Evolutionary conservation across 2,113 vertebrate species (phyloP), one percentile per base, ranked within the genome.

Genomic region (Climacteris rufus): DNA sequence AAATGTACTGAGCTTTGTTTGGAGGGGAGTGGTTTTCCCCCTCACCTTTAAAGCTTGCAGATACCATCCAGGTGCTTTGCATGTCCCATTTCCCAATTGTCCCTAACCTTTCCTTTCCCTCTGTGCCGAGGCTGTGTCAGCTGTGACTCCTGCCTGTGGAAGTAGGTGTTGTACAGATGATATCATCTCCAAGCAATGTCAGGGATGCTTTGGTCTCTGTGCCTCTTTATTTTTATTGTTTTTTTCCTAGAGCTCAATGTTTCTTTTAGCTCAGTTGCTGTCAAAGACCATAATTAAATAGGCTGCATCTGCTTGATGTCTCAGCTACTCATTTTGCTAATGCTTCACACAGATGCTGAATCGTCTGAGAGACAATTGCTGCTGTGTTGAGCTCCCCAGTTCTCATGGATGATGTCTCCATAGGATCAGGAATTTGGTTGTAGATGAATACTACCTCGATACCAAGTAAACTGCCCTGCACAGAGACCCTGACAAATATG

Each of bases 261-360:
- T 95, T 95, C 87, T 89, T 83, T 81, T n/a, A 94, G 89, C 61
- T 89, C 52, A 25, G 56, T 20, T 81, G 76, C 54, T 65, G 66
- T n/a, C 83, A 84, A 53, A 89, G 75, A 42, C 87, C 18, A 0
- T 97, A 39, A 89, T 96, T 94, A 94, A 92, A 79, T 47, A 83
- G 69, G 44, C 87, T 91, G 72, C 89, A 79, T 94, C 91, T 87
- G 89, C 89, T 57, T 84, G 52, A 60, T 91, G 85, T 89, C 87
- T 82, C 28, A 82, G 93, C 91, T 75, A 56, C 93, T 92, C 77
- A 64, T 94, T 91, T 87, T 72, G 60, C 74, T 95, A 82, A 91
- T 75, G 84, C 87, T 68, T 84, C 69, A 76, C 87, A 75, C 83
- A 70, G 91, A 92, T 87, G 83, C 77, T 68, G 74, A 50, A 23